A percentile compares a stretch with the other conserved stretches of the same genome.
These are phyloP conservation scores for Mormyrops boulengeri DNA, from an alignment of 2,797 vertebrate genomes.

Conservation along the genomic window DNA sequence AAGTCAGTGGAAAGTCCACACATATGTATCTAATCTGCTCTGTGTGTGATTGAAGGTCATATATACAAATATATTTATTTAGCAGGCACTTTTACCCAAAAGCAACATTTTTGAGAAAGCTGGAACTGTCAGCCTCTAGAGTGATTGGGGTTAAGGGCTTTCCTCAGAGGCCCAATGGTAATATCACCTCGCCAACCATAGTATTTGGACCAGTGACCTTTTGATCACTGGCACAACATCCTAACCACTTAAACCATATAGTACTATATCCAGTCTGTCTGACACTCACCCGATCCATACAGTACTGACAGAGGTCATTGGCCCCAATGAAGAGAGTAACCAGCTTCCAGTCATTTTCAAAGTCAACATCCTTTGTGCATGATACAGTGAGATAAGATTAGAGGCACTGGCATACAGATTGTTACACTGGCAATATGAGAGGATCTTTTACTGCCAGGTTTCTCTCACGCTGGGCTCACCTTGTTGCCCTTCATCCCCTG, in stretches of 20 bases:
- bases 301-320: slow-evolving; percentile 87
- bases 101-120: background rate
- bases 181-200: background rate
- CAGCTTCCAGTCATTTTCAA: slow-evolving; percentile 86
- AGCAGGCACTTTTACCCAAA: background rate
- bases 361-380: slow-evolving; percentile 67
- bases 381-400: background rate
- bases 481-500: slow-evolving; percentile 62
- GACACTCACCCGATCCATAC: slow-evolving; percentile 70
- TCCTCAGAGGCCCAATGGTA: background rate
- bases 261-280: background rate
- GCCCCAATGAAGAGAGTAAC: slow-evolving; percentile 83
- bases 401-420: background rate
- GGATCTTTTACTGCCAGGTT: background rate
- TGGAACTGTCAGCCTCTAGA: background rate
- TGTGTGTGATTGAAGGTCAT: background rate
- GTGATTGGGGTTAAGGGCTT: background rate
- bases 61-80: background rate
- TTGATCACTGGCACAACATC: background rate
- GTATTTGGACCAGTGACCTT: background rate
- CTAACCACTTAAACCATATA: background rate
- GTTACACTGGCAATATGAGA: background rate
- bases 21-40: background rate
- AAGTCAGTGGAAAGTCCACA: background rate
- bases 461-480: slow-evolving; percentile 59